These are phyloP conservation scores for Thyatira batis DNA, from an alignment of 2,888 invertebrate genomes.

Conservation along the genomic window DNA sequence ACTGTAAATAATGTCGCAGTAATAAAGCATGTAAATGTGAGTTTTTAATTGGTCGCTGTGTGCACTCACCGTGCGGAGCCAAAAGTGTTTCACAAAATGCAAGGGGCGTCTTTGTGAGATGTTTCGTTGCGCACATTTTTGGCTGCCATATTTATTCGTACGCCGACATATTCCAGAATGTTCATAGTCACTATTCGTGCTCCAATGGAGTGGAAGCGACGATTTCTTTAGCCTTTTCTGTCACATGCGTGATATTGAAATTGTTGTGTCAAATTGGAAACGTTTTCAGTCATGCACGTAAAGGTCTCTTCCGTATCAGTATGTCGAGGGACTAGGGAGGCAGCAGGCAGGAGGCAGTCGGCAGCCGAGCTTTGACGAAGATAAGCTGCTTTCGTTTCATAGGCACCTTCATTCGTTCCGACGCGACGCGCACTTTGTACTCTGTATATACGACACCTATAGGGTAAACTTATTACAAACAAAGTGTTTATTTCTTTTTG, in stretches of 20 bases:
- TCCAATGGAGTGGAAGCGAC: conserved; percentile 30
- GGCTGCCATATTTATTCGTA: conserved; percentile 18
- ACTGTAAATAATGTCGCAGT: not conserved
- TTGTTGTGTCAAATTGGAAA: conserved; percentile 32
- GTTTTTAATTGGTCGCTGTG: not conserved
- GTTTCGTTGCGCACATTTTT: not conserved
- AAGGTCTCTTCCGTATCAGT: conserved; percentile 16
- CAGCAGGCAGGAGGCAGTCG: not conserved
- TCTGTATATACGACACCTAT: not conserved
- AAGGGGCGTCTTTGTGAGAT: not conserved
- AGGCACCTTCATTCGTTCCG: not conserved
- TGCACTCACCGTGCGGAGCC: not conserved
- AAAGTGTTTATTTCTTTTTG: not conserved
- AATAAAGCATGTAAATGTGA: not conserved
- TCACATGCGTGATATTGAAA: conserved; percentile 27
- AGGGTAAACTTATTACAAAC: not conserved
- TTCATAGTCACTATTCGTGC: conserved; percentile 19
- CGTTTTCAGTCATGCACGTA: conserved; percentile 26
- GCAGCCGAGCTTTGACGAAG: conserved; percentile 7
- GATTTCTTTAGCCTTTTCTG: conserved; percentile 26
- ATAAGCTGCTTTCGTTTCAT: conserved; percentile 9
- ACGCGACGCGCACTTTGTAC: not conserved
- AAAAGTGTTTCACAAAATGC: not conserved
- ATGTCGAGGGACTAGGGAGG: conserved; percentile 10
- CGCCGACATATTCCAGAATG: conserved; percentile 12